phyloP scores from a whole-genome alignment of 2,113 vertebrate genomes.

The Ageneiosus marmoratus region DNA sequence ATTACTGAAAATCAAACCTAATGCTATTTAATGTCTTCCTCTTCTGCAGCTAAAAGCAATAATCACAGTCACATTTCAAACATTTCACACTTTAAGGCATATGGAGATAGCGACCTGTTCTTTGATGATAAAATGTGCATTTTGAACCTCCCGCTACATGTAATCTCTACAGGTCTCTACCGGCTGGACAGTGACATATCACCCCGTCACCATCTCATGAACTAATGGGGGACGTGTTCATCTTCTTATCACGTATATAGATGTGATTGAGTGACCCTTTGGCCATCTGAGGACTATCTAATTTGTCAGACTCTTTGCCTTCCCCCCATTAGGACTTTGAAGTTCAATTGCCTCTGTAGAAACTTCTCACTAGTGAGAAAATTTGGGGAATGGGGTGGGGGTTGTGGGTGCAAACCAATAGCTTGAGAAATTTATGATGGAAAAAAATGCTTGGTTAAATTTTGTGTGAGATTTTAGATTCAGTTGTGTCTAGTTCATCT shows the following conservation, averaged over 20 bases:
- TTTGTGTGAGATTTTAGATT: not conserved
- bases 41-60: not conserved
- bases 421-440: not conserved
- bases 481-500: constrained; percentile 4
- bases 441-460: not conserved
- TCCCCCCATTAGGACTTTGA: constrained; percentile 41
- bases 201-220: constrained; percentile 39
- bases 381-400: not conserved
- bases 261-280: constrained; percentile 54
- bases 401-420: not conserved
- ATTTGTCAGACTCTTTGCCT: constrained; percentile 11
- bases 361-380: not conserved
- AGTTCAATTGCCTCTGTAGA: constrained; percentile 28
- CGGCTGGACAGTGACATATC: constrained; percentile 51
- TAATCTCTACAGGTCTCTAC: constrained; percentile 45
- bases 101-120: constrained; percentile 46
- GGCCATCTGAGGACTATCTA: constrained; percentile 39
- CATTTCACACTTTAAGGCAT: constrained; percentile 10
- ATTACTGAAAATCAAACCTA: not conserved
- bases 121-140: constrained; percentile 54
- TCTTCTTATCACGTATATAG: constrained; percentile 54
- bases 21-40: not conserved
- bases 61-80: constrained; percentile 18
- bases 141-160: constrained; percentile 31
- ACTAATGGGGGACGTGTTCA: constrained; percentile 42